phyloP scores from a whole-genome alignment of 1,140 invertebrate species.

The Mercenaria mercenaria region DNA sequence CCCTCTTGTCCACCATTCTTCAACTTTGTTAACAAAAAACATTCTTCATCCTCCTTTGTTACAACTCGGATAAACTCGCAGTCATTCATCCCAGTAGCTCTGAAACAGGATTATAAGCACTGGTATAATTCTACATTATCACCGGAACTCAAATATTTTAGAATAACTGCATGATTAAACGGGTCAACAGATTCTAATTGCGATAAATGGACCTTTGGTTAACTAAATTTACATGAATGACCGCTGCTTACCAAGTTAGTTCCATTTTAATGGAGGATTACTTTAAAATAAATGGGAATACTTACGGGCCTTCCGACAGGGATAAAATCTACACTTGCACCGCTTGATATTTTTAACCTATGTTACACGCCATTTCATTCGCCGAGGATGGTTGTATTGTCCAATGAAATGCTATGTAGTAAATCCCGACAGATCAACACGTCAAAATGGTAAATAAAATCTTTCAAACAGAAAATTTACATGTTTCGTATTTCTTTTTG shows the following conservation, averaged over 20 bases:
- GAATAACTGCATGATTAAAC: too few relatives aligned
- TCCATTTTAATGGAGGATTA: too few relatives aligned
- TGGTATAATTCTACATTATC: background rate
- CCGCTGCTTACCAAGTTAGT: too few relatives aligned
- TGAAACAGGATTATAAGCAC: background rate
- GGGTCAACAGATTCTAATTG: background rate
- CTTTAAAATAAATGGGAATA: too few relatives aligned
- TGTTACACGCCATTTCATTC: background rate
- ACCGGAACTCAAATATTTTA: background rate
- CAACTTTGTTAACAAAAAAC: constrained; percentile 72
- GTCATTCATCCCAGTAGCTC: constrained; percentile 48
- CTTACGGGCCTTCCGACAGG: constrained; percentile 36
- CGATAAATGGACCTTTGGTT: too few relatives aligned
- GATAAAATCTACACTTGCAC: constrained; percentile 40
- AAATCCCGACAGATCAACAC: background rate
- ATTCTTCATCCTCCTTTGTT: constrained; percentile 62
- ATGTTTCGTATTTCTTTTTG: too few relatives aligned
- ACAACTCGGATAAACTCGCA: constrained; percentile 62
- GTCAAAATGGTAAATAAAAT: constrained; percentile 42
- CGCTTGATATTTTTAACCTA: background rate
- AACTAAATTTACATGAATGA: too few relatives aligned
- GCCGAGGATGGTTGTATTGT: background rate
- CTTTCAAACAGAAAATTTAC: too few relatives aligned
- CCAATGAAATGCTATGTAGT: background rate
- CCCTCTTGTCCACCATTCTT: constrained; percentile 74